Conservation (phyloP, 30 jellyfish, hydroid and myxozoan species). For the Mastigias papua region DNA sequence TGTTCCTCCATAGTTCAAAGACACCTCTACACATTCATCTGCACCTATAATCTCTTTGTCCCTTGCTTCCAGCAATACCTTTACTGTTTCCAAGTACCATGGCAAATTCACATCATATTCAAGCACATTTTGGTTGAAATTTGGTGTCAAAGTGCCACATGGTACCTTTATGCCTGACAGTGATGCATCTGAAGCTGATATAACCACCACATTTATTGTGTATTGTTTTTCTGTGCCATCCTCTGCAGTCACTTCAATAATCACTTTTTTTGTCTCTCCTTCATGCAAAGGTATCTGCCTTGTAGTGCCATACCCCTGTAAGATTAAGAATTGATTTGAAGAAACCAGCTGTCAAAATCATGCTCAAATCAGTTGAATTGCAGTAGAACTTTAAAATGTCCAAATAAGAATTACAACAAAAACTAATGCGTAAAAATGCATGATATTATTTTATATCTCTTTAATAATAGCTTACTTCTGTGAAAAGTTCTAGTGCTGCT, state of each 20-base stretch:
- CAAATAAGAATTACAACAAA: too few relatives aligned
- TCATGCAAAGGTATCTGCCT: conserved; percentile 60
- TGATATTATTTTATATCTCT: too few relatives aligned
- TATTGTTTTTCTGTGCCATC: conserved; percentile 84
- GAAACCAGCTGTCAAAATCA: too few relatives aligned
- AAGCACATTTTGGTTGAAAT: conserved; percentile 27
- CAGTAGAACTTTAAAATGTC: too few relatives aligned
- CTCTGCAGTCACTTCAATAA: conserved; percentile 92
- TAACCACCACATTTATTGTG: conserved; percentile 45
- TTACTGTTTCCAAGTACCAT: conserved; percentile 45
- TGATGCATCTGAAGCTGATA: conserved; percentile 77
- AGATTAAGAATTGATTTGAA: too few relatives aligned
- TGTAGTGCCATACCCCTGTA: conserved; percentile 80
- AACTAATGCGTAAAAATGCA: too few relatives aligned
- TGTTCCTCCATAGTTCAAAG: conserved; percentile 63
- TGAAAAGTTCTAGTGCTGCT: too few relatives aligned
- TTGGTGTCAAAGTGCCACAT: conserved; percentile 56
- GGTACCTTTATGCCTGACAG: conserved; percentile 65
- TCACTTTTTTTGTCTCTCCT: conserved; percentile 47
- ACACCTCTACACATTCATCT: conserved; percentile 10
- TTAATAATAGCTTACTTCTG: too few relatives aligned
- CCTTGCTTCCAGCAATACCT: conserved; percentile 53
- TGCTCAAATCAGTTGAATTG: too few relatives aligned
- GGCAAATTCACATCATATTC: conserved; percentile 66
- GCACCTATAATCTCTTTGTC: conserved; percentile 66